Percentiles rank a stretch among this genome's conserved stretches.
These are phyloP conservation scores for Brachyhypopomus occidentalis DNA, from an alignment of 2,113 vertebrate species.

Conservation along the genomic window DNA sequence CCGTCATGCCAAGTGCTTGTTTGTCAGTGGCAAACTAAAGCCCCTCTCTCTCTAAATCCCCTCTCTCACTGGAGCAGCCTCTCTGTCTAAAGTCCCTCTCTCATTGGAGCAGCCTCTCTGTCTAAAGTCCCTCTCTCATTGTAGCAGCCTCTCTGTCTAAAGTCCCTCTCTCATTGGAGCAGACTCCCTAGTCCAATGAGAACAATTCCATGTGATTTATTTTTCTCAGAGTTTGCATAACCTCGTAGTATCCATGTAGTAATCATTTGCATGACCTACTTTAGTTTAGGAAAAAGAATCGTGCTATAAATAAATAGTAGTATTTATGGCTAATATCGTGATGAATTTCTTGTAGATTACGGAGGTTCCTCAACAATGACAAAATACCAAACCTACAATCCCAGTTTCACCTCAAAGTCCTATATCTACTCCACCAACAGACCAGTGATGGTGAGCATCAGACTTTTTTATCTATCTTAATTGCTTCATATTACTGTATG, in stretches of 20 bases:
- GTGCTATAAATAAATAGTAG: too few species aligned
- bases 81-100: too few species aligned
- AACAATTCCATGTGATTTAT: neutral
- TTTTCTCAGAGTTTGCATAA: neutral
- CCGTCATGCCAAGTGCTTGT: neutral
- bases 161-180: too few species aligned
- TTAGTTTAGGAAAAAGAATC: neutral
- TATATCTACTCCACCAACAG: constrained; percentile 58
- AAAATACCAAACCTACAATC: constrained; percentile 69
- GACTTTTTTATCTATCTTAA: neutral
- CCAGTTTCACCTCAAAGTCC: constrained; percentile 71
- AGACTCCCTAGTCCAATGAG: neutral
- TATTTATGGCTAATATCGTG: too few species aligned
- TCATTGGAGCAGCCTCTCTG: too few species aligned
- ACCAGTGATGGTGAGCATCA: constrained; percentile 64
- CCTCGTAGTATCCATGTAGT: neutral
- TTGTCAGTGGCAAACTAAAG: constrained; percentile 9
- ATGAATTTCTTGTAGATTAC: constrained; percentile 64
- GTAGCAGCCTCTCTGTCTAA: too few species aligned
- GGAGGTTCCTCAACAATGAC: constrained; percentile 63
- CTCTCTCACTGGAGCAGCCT: too few species aligned
- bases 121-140: too few species aligned
- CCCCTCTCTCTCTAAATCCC: too few species aligned
- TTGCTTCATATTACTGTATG: neutral
- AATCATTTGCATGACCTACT: neutral